These are phyloP conservation scores for Gobius niger DNA, from an alignment of 2,113 vertebrate species.

Conservation along the genomic window DNA sequence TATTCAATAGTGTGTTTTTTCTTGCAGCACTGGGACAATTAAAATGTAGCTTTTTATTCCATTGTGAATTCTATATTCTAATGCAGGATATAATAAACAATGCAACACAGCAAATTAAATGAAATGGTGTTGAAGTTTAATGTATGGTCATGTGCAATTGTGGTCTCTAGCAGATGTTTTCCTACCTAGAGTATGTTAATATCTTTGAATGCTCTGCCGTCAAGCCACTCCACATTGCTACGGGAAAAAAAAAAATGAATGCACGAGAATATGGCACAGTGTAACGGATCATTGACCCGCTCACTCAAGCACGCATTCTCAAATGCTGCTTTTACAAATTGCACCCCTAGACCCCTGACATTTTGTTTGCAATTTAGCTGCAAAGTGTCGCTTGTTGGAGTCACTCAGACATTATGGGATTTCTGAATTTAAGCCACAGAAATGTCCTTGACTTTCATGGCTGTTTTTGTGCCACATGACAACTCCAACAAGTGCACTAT, in stretches of 20 bases:
- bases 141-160: constrained; percentile 18
- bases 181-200: constrained; percentile 37
- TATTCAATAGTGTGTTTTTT: too few species aligned
- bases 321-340: constrained; percentile 71
- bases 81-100: too few species aligned
- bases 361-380: constrained; percentile 62
- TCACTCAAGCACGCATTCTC: constrained; percentile 54
- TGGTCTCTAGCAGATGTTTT: constrained; percentile 28
- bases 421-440: constrained; percentile 49
- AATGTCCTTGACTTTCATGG: constrained; percentile 33
- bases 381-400: constrained; percentile 55
- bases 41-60: too few species aligned
- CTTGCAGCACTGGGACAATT: too few species aligned
- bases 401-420: constrained; percentile 50
- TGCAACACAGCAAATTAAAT: too few species aligned
- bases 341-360: constrained; percentile 57
- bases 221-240: constrained; percentile 37
- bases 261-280: constrained; percentile 33
- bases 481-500: constrained; percentile 10
- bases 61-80: too few species aligned
- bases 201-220: constrained; percentile 31
- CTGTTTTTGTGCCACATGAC: constrained; percentile 15
- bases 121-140: constrained; percentile 22
- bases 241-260: constrained; percentile 46
- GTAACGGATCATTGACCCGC: constrained; percentile 64